These are phyloP conservation scores for Phoxinus dragarum DNA, from an alignment of 2,797 vertebrate genomes.

Conservation along the genomic window DNA sequence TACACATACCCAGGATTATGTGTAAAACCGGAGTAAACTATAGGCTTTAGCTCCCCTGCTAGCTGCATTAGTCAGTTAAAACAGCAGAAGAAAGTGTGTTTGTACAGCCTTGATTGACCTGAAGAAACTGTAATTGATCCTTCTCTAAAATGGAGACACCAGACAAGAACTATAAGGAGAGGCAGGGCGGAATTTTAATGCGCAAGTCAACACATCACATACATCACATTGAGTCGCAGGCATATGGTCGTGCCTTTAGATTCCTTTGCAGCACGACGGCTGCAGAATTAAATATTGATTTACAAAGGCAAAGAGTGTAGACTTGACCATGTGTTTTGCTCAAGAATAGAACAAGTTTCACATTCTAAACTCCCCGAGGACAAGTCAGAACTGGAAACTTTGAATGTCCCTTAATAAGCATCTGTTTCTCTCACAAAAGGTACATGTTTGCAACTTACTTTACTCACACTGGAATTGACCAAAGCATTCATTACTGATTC, in stretches of 20 bases:
- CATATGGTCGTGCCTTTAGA: constrained; percentile 32
- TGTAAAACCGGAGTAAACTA: background rate
- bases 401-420: constrained; percentile 11
- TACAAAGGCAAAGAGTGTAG: constrained; percentile 48
- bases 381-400: constrained; percentile 38
- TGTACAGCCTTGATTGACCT: constrained; percentile 78
- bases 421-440: background rate
- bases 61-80: constrained; percentile 70
- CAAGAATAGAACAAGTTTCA: constrained; percentile 22
- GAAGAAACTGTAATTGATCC: constrained; percentile 77
- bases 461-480: background rate
- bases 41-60: background rate
- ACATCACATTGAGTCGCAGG: constrained; percentile 20
- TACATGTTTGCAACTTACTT: constrained; percentile 40
- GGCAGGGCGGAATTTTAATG: constrained; percentile 62
- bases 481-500: background rate
- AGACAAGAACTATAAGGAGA: constrained; percentile 54
- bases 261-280: constrained; percentile 19
- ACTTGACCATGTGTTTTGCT: constrained; percentile 42
- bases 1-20: background rate
- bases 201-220: constrained; percentile 49
- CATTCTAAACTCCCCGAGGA: background rate
- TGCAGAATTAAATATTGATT: constrained; percentile 64
- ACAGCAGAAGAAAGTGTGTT: constrained; percentile 75
- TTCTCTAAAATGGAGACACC: constrained; percentile 64